Evolutionary conservation across 2,113 vertebrate genomes (phyloP), one percentile per base, ranked within the genome.

Genomic region (pig (Sus scrofa)): DNA sequence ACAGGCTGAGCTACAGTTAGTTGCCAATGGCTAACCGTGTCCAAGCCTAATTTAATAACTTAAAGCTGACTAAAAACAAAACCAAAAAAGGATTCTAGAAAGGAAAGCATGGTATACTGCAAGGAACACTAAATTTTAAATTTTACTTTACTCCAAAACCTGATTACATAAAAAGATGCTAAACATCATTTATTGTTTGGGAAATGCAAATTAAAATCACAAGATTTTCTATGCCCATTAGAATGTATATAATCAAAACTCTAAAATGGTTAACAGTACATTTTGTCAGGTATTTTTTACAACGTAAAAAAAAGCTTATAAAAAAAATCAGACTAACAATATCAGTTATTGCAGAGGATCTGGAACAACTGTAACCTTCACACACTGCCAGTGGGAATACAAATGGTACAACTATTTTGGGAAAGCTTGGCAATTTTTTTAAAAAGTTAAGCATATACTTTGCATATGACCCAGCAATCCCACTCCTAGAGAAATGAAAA

Each of bases 201-300:
- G 8, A 96, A 95, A 97, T 52, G 15, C 34, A 81, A 97, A 86
- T 54, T 84, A 92, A 97, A 97, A 94, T 20, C 32, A 89, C 58
- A 91, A 67, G 39, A 62, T 86, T 65, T 7, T 83, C 30, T 68
- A 73, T 13, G 68, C 7, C n/a, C 24, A 32, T 27, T 20, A 85
- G 6, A 84, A 95, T 52, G 60, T 63, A 39, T 91, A 56, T 27
- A 78, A 68, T 52, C 6, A 71, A 91, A 50, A 79, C 6, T 89
- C 4, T 88, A 89, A 84, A 84, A 54, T 44, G 15, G 24, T 58
- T 91, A 88, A 85, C 8, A 56, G 52, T 73, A 79, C 62, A 82
- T 54, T 30, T 34, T 62, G 22, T 73, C 44, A 77, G 2, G 11
- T 79, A 11, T 60, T 90, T 89, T 60, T 68, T 56, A 89, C 44